These are phyloP conservation scores for Synergus itoensis DNA, from an alignment of 2,888 invertebrate species.

Conservation along the genomic window DNA sequence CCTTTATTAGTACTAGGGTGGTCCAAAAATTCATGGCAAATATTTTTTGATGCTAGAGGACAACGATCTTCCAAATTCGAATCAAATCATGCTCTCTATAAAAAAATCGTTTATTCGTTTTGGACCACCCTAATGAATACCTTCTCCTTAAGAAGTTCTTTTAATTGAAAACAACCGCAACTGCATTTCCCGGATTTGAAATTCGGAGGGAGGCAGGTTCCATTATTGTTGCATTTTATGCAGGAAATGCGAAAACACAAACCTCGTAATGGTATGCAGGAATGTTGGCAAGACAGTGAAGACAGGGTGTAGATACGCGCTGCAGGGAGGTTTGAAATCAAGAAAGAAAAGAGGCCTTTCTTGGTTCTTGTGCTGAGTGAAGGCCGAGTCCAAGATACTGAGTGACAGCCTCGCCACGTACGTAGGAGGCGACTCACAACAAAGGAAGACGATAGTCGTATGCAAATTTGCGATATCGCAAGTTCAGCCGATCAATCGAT, in stretches of 20 bases:
- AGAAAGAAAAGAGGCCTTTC: constrained; percentile 54
- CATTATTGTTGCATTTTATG: constrained; percentile 54
- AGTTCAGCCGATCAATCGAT: constrained; percentile 49
- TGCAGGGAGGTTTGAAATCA: constrained; percentile 70
- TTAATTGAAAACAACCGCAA: background rate
- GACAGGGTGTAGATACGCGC: constrained; percentile 68
- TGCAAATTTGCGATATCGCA: constrained; percentile 69
- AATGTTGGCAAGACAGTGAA: constrained; percentile 72
- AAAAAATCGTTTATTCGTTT: no score
- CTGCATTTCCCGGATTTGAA: background rate
- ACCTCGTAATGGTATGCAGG: constrained; percentile 75
- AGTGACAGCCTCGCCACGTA: constrained; percentile 74
- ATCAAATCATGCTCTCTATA: no score
- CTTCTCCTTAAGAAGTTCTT: background rate
- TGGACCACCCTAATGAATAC: no score
- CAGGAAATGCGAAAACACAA: constrained; percentile 70
- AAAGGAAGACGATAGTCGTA: constrained; percentile 72
- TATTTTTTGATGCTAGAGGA: no score
- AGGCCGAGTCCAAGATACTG: constrained; percentile 64
- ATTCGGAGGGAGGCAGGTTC: background rate
- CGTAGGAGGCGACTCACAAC: constrained; percentile 74
- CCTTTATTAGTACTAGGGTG: background rate
- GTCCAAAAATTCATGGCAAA: no score
- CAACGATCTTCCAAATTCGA: no score
- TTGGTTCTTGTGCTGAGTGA: constrained; percentile 53